Evolutionary conservation across 2,113 vertebrate species (phyloP).

Genomic region (Cepphus grylle): DNA sequence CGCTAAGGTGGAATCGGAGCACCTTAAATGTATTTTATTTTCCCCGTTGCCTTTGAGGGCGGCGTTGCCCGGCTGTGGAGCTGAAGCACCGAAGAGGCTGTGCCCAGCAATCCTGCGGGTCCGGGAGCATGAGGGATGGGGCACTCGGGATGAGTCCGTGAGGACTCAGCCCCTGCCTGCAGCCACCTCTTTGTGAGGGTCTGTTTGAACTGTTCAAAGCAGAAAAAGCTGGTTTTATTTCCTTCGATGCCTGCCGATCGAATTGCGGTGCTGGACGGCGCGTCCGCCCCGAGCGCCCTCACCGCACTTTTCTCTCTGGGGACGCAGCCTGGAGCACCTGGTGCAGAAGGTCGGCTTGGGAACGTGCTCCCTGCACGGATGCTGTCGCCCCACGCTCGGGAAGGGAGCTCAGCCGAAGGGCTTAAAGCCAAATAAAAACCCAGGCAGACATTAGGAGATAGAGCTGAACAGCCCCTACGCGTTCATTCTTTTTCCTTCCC

Average conservation of each 20-base stretch:
- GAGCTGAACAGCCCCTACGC: fast-evolving
- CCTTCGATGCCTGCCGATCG: neutral
- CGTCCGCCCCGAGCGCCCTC: neutral
- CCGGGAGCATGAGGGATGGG: neutral
- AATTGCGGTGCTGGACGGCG: neutral
- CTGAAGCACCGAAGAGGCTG: neutral
- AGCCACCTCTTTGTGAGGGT: neutral
- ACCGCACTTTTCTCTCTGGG: neutral
- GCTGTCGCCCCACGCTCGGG: fast-evolving
- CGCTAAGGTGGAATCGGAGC: neutral
- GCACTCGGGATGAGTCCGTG: neutral
- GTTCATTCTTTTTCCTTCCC: neutral
- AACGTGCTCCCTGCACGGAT: neutral
- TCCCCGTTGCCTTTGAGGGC: neutral
- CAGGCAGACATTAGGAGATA: neutral
- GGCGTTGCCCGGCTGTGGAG: neutral
- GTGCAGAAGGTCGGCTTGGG: neutral
- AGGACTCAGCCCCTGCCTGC: neutral
- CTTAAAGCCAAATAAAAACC: neutral
- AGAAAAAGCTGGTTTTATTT: neutral
- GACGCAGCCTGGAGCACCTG: neutral
- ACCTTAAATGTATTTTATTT: neutral
- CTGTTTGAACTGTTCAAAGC: neutral
- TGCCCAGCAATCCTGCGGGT: neutral
- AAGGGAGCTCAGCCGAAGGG: neutral